Evolutionary conservation across 2,888 invertebrate genomes (phyloP).

Genomic region (Cheilosia variabilis): DNA sequence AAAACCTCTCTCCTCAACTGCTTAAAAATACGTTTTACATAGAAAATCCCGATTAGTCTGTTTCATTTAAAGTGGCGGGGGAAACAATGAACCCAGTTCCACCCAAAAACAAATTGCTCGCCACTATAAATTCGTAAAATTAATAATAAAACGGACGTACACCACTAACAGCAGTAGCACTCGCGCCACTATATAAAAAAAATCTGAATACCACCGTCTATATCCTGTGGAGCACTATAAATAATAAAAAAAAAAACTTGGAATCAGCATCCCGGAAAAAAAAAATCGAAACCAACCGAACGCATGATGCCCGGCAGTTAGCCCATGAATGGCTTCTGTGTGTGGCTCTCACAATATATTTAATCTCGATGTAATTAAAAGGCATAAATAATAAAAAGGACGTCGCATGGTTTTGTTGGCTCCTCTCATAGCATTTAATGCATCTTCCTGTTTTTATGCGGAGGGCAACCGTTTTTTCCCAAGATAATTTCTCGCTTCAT

Average conservation of each 20-base stretch:
- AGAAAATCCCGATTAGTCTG: conserved; percentile 22
- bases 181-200: not conserved
- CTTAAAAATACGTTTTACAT: not conserved
- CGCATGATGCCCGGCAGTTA: conserved; percentile 59
- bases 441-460: conserved; percentile 14
- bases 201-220: not conserved
- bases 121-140: conserved; percentile 70
- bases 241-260: conserved; percentile 3
- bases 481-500: conserved; percentile 64
- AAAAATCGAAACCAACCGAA: conserved; percentile 41
- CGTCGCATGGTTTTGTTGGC: conserved; percentile 43
- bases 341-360: conserved; percentile 56
- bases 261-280: conserved; percentile 14
- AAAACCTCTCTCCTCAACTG: not conserved
- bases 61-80: not conserved
- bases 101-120: conserved; percentile 36
- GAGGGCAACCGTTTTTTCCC: not conserved
- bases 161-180: conserved; percentile 4
- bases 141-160: conserved; percentile 53
- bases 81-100: not conserved
- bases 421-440: conserved; percentile 8
- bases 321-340: conserved; percentile 48
- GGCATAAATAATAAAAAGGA: conserved; percentile 75
- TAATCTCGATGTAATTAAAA: conserved; percentile 75
- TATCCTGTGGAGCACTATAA: not conserved